Base-by-base conservation (phyloP, 2,113 vertebrate genomes). In the Sula dactylatra region DNA sequence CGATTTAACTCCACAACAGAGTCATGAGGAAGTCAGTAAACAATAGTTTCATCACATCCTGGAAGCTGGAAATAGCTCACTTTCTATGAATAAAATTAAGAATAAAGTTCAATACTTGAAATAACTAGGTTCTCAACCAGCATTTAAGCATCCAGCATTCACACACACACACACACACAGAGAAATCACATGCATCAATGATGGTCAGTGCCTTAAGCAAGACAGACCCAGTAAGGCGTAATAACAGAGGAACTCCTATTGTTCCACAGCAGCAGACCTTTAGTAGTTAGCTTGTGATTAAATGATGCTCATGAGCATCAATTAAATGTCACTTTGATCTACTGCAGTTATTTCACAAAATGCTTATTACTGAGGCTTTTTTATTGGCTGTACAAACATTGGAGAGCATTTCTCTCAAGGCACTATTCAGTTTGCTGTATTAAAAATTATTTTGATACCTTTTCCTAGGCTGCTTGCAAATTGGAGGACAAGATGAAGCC, bases 261-360 rank as follows among this genome's bases (percentile, higher is more conserved):
- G 62, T 17, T 94, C 76, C 67, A 67, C 42, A 81, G 90, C 85
- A 93, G 65, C 73, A 93, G 61, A 65, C 34, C 36, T 89, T 65
- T 11, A 79, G 40, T 40, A 94, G 77, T 90, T 81, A 89, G 74
- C 70, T 90, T 40, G 78, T 13, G 13, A 95, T 90, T 94, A 93
- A 96, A 96, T 11, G 34, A 87, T 38, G 76, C 81, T 95, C 93
- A 56, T 49, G 81, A 96, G 88, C 77, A 87, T 82, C 91, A 94
- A 65, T 94, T 94, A 87, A 87, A 84, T 31, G 56, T 79, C 94
- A 82, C 77, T 95, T 87, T 95, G 93, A 96, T 94, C 65, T 96
- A 89, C 1, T 78, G n/a, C 34, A 62, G 84, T 82, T 96, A 95
- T 84, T 94, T 94, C 83, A 82, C 34, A 91, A 91, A 91, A 85